phyloP scores from a whole-genome alignment of 2,888 invertebrate species.

The Atethmia centrago region DNA sequence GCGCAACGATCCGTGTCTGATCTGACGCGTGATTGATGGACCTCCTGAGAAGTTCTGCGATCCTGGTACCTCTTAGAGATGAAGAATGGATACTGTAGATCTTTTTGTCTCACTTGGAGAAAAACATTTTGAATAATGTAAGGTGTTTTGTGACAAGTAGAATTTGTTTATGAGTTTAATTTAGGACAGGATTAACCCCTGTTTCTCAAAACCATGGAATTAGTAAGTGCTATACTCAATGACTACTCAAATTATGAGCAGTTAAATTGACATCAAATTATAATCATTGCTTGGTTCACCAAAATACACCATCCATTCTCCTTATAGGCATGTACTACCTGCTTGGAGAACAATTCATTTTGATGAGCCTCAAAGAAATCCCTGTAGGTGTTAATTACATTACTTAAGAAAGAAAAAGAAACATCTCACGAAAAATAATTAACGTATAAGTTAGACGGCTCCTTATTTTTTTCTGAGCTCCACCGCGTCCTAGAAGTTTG shows the following conservation, averaged over 20 bases:
- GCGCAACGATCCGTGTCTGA: conserved; percentile 75
- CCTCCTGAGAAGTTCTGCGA: conserved; percentile 67
- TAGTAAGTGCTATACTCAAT: background rate
- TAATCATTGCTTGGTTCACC: background rate
- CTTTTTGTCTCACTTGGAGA: conserved; percentile 28
- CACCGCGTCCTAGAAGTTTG: conserved; percentile 19
- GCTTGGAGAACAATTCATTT: conserved; percentile 32
- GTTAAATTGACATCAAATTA: background rate
- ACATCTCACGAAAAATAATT: conserved; percentile 36
- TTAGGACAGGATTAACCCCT: background rate
- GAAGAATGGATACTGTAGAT: conserved; percentile 53
- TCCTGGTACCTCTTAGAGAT: conserved; percentile 46
- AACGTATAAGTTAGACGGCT: conserved; percentile 39
- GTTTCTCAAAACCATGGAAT: background rate
- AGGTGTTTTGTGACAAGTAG: conserved; percentile 1
- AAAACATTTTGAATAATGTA: conserved; percentile 27
- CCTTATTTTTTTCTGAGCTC: conserved; percentile 24
- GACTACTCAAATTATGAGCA: background rate
- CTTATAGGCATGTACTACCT: background rate
- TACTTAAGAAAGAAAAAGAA: conserved; percentile 40
- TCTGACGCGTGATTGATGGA: conserved; percentile 80
- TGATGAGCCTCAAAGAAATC: conserved; percentile 36
- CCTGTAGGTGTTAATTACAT: conserved; percentile 39
- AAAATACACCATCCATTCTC: background rate
- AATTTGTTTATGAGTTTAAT: conserved; percentile 10